Evolutionary conservation across 2,888 invertebrate species (phyloP), one percentile per base, ranked within the genome.

Genomic region (Desoria tigrina): DNA sequence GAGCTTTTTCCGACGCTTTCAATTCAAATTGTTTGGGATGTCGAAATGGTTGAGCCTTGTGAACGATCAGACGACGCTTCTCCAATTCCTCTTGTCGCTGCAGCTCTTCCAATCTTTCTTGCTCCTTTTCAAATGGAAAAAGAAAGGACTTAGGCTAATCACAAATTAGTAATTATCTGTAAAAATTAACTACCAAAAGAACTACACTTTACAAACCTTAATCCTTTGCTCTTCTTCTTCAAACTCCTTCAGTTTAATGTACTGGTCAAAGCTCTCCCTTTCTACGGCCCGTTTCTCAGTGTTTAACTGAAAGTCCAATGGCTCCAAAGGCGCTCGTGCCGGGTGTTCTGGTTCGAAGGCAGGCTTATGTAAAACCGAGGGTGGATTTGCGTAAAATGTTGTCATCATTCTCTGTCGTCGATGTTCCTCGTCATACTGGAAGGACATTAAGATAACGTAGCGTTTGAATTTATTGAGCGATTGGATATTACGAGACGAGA

Each of bases 221-320:
- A 32, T 32, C 32, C 81, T 68, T 69, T 78, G 81, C 61, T 83
- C 82, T 55, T 81, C 81, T 61, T 85, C 82, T 67, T 84, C 83
- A 54, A 83, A 83, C 70, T 86, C 84, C 77, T 84, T 86, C 16
- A 76, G 76, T 16, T 79, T 79, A 1, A 86, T 71, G 49, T 79
- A 79, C 37, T 83, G 81, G 0, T 89, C 86, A 80, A 85, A 88
- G 45, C 81, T 83, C 53, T 83, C 84, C 37, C 89, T 80, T 66
- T 88, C 85, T 14, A 81, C 82, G 0, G 86, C 86, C 63, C 90
- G 79, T 67, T 83, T 83, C 64, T 87, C 86, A 1, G 88, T 87
- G 57, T 84, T 84, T n/a, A 90, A 79, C 3, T 82, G 80, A 79
- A 89, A 85, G 37, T 85, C 85, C 14, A 79, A 79, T 2, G 79